Conservation (phyloP, 2,888 invertebrate species). For the Microdon myrmicae region DNA sequence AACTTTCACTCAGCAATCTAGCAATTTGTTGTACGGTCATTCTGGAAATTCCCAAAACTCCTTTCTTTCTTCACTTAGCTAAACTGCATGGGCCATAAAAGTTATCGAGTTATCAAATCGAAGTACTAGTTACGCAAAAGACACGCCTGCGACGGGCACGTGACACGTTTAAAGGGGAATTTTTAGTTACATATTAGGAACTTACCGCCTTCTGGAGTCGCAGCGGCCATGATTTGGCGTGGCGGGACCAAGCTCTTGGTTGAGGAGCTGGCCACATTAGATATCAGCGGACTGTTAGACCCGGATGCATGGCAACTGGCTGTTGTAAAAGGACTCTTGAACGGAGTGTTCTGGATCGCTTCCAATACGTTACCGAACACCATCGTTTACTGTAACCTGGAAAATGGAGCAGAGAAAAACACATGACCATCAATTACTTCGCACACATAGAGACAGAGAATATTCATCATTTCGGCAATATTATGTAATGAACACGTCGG, state of each 20-base stretch:
- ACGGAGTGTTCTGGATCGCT: constrained; percentile 73
- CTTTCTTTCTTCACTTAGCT: too few relatives aligned
- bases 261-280: constrained; percentile 43
- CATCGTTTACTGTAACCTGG: constrained; percentile 54
- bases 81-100: too few relatives aligned
- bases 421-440: too few relatives aligned
- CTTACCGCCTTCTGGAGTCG: constrained; percentile 61
- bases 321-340: constrained; percentile 72
- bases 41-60: too few relatives aligned
- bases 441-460: too few relatives aligned
- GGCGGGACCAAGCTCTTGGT: constrained; percentile 55
- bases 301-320: constrained; percentile 70
- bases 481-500: too few relatives aligned
- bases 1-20: too few relatives aligned
- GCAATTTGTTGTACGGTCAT: too few relatives aligned
- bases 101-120: too few relatives aligned
- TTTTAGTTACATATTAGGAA: constrained; percentile 1
- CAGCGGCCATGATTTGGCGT: constrained; percentile 63
- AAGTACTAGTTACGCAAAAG: too few relatives aligned
- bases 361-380: constrained; percentile 74
- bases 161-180: background rate
- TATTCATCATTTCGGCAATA: too few relatives aligned
- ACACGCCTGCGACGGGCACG: too few relatives aligned
- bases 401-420: background rate
- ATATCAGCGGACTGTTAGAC: constrained; percentile 24